A percentile compares a stretch with the other conserved stretches of the same genome.
These are phyloP conservation scores for Tryphoninae sp. DNA, from an alignment of 2,888 invertebrate genomes.

Conservation along the genomic window DNA sequence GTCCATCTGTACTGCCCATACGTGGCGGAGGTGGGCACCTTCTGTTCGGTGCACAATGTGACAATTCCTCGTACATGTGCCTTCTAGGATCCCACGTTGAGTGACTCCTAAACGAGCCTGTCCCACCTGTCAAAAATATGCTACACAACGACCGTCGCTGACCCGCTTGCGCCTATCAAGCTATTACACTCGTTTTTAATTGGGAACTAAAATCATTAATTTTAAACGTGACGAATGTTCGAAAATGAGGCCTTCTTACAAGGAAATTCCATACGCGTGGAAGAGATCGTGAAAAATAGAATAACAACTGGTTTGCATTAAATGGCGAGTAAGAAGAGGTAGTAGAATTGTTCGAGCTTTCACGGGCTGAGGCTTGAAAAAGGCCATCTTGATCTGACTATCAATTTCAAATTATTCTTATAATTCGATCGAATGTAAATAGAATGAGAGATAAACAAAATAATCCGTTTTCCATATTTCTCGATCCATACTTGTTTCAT, in stretches of 20 bases:
- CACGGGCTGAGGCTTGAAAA: too few relatives aligned
- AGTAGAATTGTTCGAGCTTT: background rate
- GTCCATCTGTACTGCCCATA: slow-evolving; percentile 83
- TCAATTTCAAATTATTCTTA: too few relatives aligned
- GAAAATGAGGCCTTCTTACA: background rate
- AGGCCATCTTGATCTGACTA: too few relatives aligned
- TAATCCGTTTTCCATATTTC: slow-evolving; percentile 1
- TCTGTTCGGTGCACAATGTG: slow-evolving; percentile 83
- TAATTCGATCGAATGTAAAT: too few relatives aligned
- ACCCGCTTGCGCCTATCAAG: slow-evolving; percentile 78
- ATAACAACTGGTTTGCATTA: background rate
- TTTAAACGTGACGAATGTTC: background rate
- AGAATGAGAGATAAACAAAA: background rate
- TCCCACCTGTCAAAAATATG: slow-evolving; percentile 80
- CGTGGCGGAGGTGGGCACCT: slow-evolving; percentile 82
- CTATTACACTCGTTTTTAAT: slow-evolving; percentile 51
- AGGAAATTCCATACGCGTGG: background rate
- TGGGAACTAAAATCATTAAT: slow-evolving; percentile 34
- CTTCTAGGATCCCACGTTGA: slow-evolving; percentile 95
- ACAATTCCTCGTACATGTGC: slow-evolving; percentile 94
- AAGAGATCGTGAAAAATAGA: background rate
- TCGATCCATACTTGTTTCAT: background rate
- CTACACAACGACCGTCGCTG: slow-evolving; percentile 78
- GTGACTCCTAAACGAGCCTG: slow-evolving; percentile 83
- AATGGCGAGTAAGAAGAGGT: background rate